Evolutionary conservation across 2,113 vertebrate genomes (phyloP), one percentile per base, ranked within the genome.

Genomic region (Hemiprocne comata): DNA sequence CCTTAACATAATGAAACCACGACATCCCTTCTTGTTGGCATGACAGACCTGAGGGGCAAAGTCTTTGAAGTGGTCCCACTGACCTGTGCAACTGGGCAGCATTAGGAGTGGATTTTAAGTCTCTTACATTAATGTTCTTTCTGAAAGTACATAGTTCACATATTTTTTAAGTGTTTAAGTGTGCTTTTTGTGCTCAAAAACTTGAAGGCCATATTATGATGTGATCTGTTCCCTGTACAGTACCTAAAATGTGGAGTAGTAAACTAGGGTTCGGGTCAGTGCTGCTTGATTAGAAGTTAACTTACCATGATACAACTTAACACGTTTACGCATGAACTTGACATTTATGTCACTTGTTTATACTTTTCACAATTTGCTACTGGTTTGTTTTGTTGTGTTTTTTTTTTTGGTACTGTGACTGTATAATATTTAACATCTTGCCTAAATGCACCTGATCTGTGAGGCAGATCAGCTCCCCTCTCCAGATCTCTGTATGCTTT

Each of bases 251-350:
- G 11, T 40, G 24, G 6, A 66, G 18, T 26, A 33, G 24, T 28
- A 54, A 82, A 38, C 18, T 40, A 42, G 19, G 23, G 17, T 66
- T 67, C 86, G 46, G 12, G 7, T 51, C 53, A n/a, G n/a, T 71
- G 82, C 31, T 80, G 48, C 33, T 65, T 60, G 40, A 71, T 77
- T 44, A n/a, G 55, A 78, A 72, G 31, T 66, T 72, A 57, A 36
- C 17, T 75, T 69, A 62, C 94, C 84, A 51, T 26, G 15, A 58
- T 88, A 31, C 26, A 90, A 38, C 9, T 85, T 93, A 78, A 70
- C 33, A 18, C 24, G 31, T 28, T 9, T 62, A 28, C 26, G 53
- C 14, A 18, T 58, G 29, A 67, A 40, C 23, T 46, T 62, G 46
- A 28, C 19, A 23, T 16, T 58, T 73, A 17, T 54, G 26, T 50